phyloP scores from a whole-genome alignment of 2,113 vertebrate genomes.

The Oryzias curvinotus region DNA sequence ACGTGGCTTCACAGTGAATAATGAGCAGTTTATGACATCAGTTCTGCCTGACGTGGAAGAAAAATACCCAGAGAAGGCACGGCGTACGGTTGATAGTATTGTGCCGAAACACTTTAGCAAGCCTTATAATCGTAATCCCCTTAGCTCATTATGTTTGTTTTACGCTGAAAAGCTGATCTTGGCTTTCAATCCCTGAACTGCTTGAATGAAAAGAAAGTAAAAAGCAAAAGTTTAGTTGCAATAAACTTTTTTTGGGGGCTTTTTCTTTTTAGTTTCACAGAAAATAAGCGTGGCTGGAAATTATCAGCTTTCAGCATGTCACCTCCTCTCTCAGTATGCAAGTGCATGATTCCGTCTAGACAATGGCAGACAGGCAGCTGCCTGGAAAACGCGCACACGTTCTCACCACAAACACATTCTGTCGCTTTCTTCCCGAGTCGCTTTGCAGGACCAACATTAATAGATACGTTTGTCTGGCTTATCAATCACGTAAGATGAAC shows the following conservation, averaged over 20 bases:
- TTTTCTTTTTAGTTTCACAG: slow-evolving; percentile 37
- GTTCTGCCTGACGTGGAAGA: slow-evolving; percentile 25
- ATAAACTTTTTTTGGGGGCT: slow-evolving; percentile 40
- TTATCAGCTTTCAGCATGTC: slow-evolving; percentile 59
- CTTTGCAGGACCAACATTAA: slow-evolving; percentile 46
- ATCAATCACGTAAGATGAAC: slow-evolving; percentile 50
- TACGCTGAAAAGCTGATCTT: slow-evolving; percentile 53
- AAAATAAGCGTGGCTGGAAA: slow-evolving; percentile 45
- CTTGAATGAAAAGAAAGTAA: slow-evolving; percentile 20
- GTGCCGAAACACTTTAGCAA: slow-evolving; percentile 33
- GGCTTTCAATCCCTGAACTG: slow-evolving; percentile 34
- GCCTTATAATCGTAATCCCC: slow-evolving; percentile 64
- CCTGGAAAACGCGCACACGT: slow-evolving; percentile 29
- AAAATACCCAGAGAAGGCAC: slow-evolving; percentile 45
- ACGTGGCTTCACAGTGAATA: slow-evolving; percentile 40
- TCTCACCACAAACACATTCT: slow-evolving; percentile 3
- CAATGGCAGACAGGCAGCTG: slow-evolving; percentile 64
- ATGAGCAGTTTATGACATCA: slow-evolving; percentile 50
- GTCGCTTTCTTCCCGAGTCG: slow-evolving; percentile 42
- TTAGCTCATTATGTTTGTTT: slow-evolving; percentile 51
- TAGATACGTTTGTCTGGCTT: slow-evolving; percentile 40
- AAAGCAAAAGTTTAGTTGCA: slow-evolving; percentile 25
- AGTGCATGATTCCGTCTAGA: slow-evolving; percentile 67
- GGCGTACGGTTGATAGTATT: slow-evolving; percentile 52
- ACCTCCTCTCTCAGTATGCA: slow-evolving; percentile 66